Evolutionary conservation across 2,888 invertebrate species (phyloP).

Genomic region (Torymus aiolomorphi): DNA sequence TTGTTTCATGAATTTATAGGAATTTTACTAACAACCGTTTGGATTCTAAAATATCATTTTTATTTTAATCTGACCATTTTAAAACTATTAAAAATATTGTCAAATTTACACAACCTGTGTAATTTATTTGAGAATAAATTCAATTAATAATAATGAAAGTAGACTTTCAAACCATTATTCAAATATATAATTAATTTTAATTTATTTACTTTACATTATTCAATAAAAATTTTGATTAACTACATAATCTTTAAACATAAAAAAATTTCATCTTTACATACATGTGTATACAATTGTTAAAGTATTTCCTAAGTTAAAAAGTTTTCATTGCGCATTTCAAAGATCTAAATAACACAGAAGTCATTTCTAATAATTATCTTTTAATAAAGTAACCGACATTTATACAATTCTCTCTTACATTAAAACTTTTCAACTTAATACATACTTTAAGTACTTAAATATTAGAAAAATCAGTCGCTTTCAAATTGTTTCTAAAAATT

Average conservation of each 20-base stretch:
- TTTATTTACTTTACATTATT: no score
- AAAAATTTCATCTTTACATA: conserved; percentile 21
- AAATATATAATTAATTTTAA: conserved; percentile 1
- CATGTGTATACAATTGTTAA: conserved; percentile 13
- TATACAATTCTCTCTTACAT: conserved; percentile 15
- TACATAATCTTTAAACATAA: conserved; percentile 11
- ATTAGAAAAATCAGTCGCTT: conserved; percentile 43
- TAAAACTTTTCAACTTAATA: conserved; percentile 40
- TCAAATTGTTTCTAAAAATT: conserved; percentile 24
- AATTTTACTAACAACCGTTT: no score
- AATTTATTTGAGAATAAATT: no score
- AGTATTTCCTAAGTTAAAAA: conserved; percentile 28
- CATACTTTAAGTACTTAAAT: conserved; percentile 49
- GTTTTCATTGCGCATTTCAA: neutral
- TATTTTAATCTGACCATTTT: no score
- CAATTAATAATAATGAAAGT: neutral
- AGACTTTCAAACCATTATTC: conserved; percentile 17
- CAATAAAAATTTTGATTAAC: no score
- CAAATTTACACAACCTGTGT: no score
- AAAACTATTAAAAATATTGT: no score
- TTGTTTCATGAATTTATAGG: no score
- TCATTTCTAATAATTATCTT: neutral
- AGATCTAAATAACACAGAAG: neutral
- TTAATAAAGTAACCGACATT: conserved; percentile 4
- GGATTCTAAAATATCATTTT: no score